Evolutionary conservation across 2,797 vertebrate genomes (phyloP).

Genomic region (Brachymystax lenok): DNA sequence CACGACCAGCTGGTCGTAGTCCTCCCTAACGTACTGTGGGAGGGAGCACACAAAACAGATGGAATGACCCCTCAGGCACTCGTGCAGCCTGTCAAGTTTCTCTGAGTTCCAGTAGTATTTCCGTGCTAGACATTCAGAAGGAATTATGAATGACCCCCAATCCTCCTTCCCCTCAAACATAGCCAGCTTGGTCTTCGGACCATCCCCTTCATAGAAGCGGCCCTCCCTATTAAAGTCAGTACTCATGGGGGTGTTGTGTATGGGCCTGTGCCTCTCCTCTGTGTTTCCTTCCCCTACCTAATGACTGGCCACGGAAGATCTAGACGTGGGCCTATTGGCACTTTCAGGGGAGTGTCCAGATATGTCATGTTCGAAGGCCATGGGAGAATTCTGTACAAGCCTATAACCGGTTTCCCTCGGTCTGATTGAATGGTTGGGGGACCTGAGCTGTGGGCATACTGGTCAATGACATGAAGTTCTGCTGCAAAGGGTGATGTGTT

Average conservation of each 20-base stretch:
- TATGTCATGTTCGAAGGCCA: neutral
- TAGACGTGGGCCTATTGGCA: neutral
- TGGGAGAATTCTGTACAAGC: neutral
- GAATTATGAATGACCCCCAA: neutral
- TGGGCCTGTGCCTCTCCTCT: neutral
- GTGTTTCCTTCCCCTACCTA: neutral
- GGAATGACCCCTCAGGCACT: neutral
- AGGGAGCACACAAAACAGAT: neutral
- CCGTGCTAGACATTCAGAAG: neutral
- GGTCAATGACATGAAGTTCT: neutral
- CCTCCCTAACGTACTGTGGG: neutral
- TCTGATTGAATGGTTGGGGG: neutral
- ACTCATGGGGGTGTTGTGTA: neutral
- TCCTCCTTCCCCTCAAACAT: neutral
- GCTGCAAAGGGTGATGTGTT: neutral
- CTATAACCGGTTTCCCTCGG: neutral
- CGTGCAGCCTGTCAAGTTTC: neutral
- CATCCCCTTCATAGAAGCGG: neutral
- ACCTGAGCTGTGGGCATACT: neutral
- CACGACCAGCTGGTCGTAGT: neutral
- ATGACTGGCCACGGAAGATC: neutral
- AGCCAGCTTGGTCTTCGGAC: neutral
- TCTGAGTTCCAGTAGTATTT: neutral
- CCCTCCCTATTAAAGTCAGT: neutral
- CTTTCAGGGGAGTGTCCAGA: neutral